Base-by-base conservation (phyloP, 2,888 invertebrate species). In the Drosophila recens region DNA sequence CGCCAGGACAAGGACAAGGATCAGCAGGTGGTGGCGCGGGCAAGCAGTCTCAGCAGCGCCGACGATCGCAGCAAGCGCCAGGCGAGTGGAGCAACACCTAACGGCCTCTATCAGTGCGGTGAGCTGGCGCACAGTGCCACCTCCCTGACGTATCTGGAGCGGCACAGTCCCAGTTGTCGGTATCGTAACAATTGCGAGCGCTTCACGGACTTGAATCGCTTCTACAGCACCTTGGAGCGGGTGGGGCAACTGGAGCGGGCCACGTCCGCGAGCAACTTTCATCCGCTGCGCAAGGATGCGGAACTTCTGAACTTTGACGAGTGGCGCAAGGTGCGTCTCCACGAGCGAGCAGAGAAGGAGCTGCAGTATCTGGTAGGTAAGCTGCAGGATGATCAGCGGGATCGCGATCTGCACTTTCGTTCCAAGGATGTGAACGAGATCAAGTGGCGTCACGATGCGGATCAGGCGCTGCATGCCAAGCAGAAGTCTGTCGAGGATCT, bases 401-500 rank as follows among this genome's bases (percentile, higher is more conserved):
- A 97, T 86, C 96, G 96, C 74, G 97, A 97, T 90, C 96, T 98
- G 83, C 93, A 97, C 17, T 98, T 96, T 92, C 95, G 95, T 51
- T 95, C 97, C 0, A 95, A 95, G 86, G 96, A 96, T 82, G 93
- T 95, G 0, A 95, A 95, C 63, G 95, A 95, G 52, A 94, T 95
- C 49, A 95, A 95, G 72, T 98, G 98, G 98, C 95, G 94, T 72
- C 95, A 95, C 36, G 95, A 96, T 62, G 93, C 93, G 30, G 97
- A 97, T 89, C 94, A 95, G 75, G 96, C 97, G 0, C 93, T 98
- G 40, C 94, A 96, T 84, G 95, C 95, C 42, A 97, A 97, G 91
- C 97, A 97, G 91, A 96, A 96, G 90, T 97, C 98, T 0, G 97
- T 98, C 0, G 97, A 97, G 91, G 96, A 98, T 92, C 94, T 98